A percentile compares a stretch with the other conserved stretches of the same genome.
Evolutionary conservation across 2,113 vertebrate genomes (phyloP).

Genomic region (Datnioides undecimradiatus): DNA sequence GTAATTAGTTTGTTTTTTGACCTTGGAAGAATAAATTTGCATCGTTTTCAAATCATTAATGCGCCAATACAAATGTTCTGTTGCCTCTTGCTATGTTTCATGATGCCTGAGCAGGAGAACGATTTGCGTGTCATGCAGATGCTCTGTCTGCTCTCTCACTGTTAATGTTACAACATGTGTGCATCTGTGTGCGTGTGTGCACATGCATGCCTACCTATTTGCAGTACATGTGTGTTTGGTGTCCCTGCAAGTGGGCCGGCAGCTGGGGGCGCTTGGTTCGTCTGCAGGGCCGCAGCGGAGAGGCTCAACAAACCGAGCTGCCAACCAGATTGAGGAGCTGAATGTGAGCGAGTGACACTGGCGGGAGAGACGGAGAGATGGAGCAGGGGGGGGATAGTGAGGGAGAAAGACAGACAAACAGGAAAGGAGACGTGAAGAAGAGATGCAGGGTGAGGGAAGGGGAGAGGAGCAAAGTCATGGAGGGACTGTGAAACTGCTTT

Average conservation of each 20-base stretch:
- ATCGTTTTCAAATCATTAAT: neutral
- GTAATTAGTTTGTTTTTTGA: neutral
- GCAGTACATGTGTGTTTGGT: neutral
- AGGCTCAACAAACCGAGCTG: slow-evolving; percentile 12
- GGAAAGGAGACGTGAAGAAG: neutral
- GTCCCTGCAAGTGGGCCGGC: neutral
- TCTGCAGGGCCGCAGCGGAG: neutral
- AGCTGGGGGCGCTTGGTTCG: neutral
- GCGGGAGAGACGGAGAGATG: neutral
- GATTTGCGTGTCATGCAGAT: too few species aligned
- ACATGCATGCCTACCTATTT: neutral
- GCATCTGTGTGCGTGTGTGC: neutral
- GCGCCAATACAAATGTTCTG: neutral
- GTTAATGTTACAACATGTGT: too few species aligned
- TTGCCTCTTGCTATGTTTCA: too few species aligned
- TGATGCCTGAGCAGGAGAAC: too few species aligned
- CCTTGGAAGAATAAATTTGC: neutral
- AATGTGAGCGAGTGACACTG: slow-evolving; percentile 8
- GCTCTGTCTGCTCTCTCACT: too few species aligned
- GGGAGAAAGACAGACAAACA: neutral
- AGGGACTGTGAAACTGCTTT: neutral
- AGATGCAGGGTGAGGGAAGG: neutral
- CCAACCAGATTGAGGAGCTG: slow-evolving; percentile 18
- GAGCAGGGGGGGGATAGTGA: too few species aligned
- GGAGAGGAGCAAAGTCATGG: neutral